Conservation (phyloP, 2,113 vertebrate species). For the Serilophus lunatus region DNA sequence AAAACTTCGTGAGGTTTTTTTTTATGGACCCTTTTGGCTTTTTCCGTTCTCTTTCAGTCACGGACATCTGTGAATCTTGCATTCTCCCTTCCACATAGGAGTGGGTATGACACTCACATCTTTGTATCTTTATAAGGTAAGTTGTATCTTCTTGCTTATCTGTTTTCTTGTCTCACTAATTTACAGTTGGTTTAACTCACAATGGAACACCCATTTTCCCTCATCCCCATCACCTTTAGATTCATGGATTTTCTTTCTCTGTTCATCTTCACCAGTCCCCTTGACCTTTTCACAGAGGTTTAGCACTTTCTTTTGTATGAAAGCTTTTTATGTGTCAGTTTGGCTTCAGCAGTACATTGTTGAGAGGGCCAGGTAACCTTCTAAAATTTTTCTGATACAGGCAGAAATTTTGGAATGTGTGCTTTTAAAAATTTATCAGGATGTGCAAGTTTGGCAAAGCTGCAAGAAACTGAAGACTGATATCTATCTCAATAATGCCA, state of each 20-base stretch:
- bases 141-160: not conserved
- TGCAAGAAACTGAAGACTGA: not conserved
- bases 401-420: not conserved
- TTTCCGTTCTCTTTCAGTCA: not conserved
- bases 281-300: not conserved
- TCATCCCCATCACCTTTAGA: not conserved
- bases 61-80: not conserved
- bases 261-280: not conserved
- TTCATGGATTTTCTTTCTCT: not conserved
- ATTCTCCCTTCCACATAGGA: not conserved
- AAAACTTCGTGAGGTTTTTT: not conserved
- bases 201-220: not conserved
- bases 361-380: not conserved
- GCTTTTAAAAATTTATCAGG: not conserved
- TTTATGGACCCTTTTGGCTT: not conserved
- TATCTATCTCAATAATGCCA: not conserved
- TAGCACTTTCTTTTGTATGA: not conserved
- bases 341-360: not conserved
- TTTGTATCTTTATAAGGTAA: not conserved
- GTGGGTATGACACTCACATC: not conserved
- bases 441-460: not conserved
- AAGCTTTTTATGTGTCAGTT: not conserved
- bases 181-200: not conserved
- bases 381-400: not conserved
- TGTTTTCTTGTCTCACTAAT: not conserved